These are phyloP conservation scores for Desmodus rotundus DNA, from an alignment of 2,113 vertebrate genomes.

Conservation along the genomic window DNA sequence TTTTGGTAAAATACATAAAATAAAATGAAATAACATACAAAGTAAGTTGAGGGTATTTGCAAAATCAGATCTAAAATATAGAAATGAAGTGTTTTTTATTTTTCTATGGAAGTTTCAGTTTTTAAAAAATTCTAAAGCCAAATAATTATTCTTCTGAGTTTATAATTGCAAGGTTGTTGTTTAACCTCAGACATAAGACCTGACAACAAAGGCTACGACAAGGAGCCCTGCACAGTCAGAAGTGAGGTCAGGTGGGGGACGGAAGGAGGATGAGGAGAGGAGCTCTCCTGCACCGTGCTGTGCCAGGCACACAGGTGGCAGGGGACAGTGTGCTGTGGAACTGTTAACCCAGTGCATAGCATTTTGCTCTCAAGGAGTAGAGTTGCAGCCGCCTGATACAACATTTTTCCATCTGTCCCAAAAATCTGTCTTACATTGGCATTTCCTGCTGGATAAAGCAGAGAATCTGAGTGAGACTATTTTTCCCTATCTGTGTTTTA, in stretches of 20 bases:
- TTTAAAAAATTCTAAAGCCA: background rate
- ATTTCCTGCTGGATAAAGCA: background rate
- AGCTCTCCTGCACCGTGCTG: rapidly evolving
- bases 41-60: background rate
- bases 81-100: background rate
- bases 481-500: background rate
- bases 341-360: background rate
- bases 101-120: background rate
- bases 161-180: background rate
- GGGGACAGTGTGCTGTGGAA: background rate
- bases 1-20: background rate
- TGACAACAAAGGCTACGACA: background rate
- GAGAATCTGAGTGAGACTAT: background rate
- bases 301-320: background rate
- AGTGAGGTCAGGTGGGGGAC: background rate
- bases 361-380: background rate
- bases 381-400: background rate
- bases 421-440: background rate
- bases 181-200: background rate
- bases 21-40: background rate
- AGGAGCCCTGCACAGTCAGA: background rate
- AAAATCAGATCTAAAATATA: background rate
- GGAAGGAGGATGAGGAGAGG: background rate
- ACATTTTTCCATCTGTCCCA: background rate
- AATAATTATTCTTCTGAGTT: background rate